Evolutionary conservation across 2,888 invertebrate genomes (phyloP).

Genomic region (Lacanobia wlatinum): DNA sequence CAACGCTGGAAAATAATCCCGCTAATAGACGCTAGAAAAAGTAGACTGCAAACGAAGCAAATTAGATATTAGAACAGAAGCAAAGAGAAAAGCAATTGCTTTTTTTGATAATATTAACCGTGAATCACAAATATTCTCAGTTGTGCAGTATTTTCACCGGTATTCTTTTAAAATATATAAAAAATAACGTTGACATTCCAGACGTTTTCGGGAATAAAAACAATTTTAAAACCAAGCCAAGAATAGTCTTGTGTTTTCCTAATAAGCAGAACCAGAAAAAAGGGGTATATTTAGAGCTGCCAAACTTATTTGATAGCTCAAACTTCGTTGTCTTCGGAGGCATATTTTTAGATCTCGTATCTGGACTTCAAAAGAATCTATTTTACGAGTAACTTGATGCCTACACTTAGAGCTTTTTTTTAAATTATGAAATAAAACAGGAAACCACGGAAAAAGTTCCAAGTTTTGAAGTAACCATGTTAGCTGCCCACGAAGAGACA

Average conservation of each 20-base stretch:
- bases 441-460: neutral
- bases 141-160: neutral
- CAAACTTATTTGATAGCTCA: neutral
- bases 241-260: neutral
- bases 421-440: neutral
- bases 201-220: no score
- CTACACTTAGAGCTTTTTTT: no score
- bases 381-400: neutral
- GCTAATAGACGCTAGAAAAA: slow-evolving; percentile 48
- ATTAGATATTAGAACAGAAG: slow-evolving; percentile 42
- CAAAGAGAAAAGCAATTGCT: neutral
- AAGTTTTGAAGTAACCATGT: neutral
- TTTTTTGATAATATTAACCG: neutral
- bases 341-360: neutral
- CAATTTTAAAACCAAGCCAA: neutral
- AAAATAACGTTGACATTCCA: no score
- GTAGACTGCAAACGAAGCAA: slow-evolving; percentile 32
- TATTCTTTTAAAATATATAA: neutral
- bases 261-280: neutral
- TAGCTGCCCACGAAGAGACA: neutral
- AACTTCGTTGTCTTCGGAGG: neutral
- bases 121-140: neutral
- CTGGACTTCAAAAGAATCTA: neutral
- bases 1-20: slow-evolving; percentile 41
- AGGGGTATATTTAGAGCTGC: neutral